Conservation (phyloP, 2,113 vertebrate species). For the Ceyx margarethae region DNA sequence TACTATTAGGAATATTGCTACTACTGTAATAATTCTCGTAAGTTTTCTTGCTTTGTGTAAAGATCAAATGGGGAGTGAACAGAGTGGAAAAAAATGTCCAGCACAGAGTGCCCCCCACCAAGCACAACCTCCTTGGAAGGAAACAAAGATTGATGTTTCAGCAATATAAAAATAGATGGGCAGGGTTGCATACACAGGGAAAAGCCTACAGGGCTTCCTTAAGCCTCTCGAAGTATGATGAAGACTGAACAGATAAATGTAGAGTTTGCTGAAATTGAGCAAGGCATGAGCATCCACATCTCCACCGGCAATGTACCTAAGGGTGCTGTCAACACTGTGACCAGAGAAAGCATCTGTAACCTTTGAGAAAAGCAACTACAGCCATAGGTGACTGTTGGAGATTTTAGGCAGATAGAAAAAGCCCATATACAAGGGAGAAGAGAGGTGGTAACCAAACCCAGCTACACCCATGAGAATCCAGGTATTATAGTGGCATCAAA, state of each 20-base stretch:
- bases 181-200: accelerated
- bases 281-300: neutral
- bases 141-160: neutral
- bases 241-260: neutral
- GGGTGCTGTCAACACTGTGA: neutral
- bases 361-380: neutral
- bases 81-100: neutral
- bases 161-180: neutral
- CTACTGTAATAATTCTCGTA: neutral
- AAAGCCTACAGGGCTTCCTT: neutral
- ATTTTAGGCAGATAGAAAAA: neutral
- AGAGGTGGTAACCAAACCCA: neutral
- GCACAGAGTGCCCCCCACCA: neutral
- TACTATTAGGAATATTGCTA: neutral
- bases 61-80: neutral
- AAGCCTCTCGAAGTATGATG: accelerated
- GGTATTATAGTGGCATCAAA: neutral
- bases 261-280: neutral
- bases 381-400: neutral
- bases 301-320: neutral
- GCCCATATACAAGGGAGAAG: neutral
- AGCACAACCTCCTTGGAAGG: neutral
- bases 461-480: neutral
- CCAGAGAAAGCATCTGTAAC: neutral
- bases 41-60: neutral